Base-by-base conservation (phyloP, 2,797 vertebrate species). In the Austrolebias charrua region DNA sequence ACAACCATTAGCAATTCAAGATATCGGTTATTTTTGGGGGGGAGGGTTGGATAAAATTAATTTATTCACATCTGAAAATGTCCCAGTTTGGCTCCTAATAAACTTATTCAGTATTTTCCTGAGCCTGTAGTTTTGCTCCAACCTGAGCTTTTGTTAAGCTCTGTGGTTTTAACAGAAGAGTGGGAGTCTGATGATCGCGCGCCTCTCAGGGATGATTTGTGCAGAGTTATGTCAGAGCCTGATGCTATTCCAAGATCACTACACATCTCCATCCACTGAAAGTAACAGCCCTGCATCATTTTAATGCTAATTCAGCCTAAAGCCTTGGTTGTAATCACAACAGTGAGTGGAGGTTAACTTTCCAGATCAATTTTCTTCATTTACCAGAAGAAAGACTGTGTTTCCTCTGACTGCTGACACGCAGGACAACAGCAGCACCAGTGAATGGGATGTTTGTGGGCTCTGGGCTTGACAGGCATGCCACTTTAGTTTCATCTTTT, bases 201-300 rank as follows among this genome's bases (percentile, higher is more conserved):
- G 68, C 79, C 73, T 83, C 63, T 60, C 78, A 77, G 76, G 68
- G 65, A 69, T 73, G 65, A 75, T 60, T 58, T 66, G 63, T 35
- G 56, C 61, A 43, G n/a, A 56, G 73, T 78, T 82, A 87, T 87
- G 66, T 88, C 82, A 83, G 42, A 61, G 60, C 76, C 63, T 43
- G 55, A 75, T 78, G 67, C 82, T 83, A 85, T 82, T 83, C 77
- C 59, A 70, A 69, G 66, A 51, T 81, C 60, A 38, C 59, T 51
- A 58, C 75, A 80, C 78, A 64, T 78, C 51, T 55, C 71, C 50
- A 74, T 73, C 74, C 71, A 66, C 42, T 28, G 67, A 74, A 56
- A 60, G 79, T 63, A 72, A 14, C 62, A 44, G 55, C 51, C 43
- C 73, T 61, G 29, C 20, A 63, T 57, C 20, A 18, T 61, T 74